Evolutionary conservation across 1,140 invertebrate genomes (phyloP), one percentile per base, ranked within the genome.

Genomic region (Nymphalis io): DNA sequence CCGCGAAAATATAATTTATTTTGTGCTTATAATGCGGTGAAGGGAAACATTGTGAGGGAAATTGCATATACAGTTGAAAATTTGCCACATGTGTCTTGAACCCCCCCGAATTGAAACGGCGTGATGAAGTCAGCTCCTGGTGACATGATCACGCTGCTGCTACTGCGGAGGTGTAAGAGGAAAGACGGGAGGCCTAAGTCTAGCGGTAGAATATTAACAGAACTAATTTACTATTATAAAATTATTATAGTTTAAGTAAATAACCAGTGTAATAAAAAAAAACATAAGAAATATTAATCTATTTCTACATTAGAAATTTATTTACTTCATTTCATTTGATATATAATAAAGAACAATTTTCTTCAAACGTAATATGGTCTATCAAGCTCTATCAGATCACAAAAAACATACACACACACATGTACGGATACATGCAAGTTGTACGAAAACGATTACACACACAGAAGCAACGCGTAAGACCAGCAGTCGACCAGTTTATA

Each of bases 401-500:
- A 55, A 55, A 55, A 51, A 55, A 51, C 48, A 20, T 11, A 76
- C 68, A 42, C 3, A 68, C 40, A 68, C 33, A 67, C 58, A 75
- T 60, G 70, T 16, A 39, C 18, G 66, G 38, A 66, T 39, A 71
- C 71, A 3, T 6, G 15, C 4, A 48, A 3, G 15, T n/a, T n/a
- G 16, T 48, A 48, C 38, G 71, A 76, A 64, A 73, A 60, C 68
- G 23, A 53, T 13, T 72, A 85, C 82, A 53, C 81, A 81, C 80
- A 88, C 83, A 82, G n/a, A 57, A 13, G 66, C 77, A 76, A 6
- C 66, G 87, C 86, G 88, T 88, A 91, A 87, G 76, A 80, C 88
- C 86, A 88, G 88, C 85, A 85, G 88, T 81, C 72, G 72, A 79
- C 83, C 81, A 87, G 86, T 84, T 89, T 85, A 82, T 82, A 88